phyloP scores from a whole-genome alignment of 2,797 vertebrate species.

The Harpagifer antarcticus region DNA sequence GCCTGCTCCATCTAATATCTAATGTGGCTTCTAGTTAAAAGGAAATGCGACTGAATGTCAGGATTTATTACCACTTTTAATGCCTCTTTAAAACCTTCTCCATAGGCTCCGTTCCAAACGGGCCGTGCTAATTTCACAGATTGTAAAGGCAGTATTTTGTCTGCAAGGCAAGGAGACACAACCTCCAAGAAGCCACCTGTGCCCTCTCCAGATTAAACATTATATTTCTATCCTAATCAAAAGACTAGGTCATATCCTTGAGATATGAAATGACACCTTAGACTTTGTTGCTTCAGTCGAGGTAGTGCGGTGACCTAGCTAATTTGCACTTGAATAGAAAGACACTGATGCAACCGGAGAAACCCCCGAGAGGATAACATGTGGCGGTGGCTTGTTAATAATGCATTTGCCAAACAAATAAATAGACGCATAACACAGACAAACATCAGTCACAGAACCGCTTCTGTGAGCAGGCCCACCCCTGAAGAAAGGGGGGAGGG shows the following conservation, averaged over 20 bases:
- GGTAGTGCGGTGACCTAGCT: slow-evolving; percentile 52
- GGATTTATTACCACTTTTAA: slow-evolving; percentile 68
- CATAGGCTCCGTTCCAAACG: slow-evolving; percentile 55
- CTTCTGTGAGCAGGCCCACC: slow-evolving; percentile 75
- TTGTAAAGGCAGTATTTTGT: slow-evolving; percentile 58
- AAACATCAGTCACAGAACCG: slow-evolving; percentile 82
- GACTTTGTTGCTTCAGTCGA: slow-evolving; percentile 21
- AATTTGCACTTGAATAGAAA: slow-evolving; percentile 74
- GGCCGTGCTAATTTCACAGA: slow-evolving; percentile 66
- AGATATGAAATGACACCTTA: slow-evolving; percentile 38
- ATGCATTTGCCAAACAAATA: slow-evolving; percentile 83
- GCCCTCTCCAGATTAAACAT: slow-evolving; percentile 3
- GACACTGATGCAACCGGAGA: slow-evolving; percentile 61
- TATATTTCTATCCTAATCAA: slow-evolving; percentile 9
- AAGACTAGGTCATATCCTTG: slow-evolving; percentile 9
- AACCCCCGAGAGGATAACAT: slow-evolving; percentile 64
- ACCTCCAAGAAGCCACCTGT: slow-evolving; percentile 39
- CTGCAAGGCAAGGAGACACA: slow-evolving; percentile 24
- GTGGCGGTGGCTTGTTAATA: slow-evolving; percentile 79
- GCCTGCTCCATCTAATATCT: slow-evolving; percentile 71
- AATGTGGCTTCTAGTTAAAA: slow-evolving; percentile 70
- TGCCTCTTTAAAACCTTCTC: slow-evolving; percentile 59
- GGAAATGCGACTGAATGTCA: slow-evolving; percentile 68
- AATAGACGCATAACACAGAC: slow-evolving; percentile 77
- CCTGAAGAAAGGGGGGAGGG: slow-evolving; percentile 66